A percentile compares a stretch with the other conserved stretches of the same genome.
Conservation (phyloP, 2,888 invertebrate genomes). For the Asteroscopus sphinx region DNA sequence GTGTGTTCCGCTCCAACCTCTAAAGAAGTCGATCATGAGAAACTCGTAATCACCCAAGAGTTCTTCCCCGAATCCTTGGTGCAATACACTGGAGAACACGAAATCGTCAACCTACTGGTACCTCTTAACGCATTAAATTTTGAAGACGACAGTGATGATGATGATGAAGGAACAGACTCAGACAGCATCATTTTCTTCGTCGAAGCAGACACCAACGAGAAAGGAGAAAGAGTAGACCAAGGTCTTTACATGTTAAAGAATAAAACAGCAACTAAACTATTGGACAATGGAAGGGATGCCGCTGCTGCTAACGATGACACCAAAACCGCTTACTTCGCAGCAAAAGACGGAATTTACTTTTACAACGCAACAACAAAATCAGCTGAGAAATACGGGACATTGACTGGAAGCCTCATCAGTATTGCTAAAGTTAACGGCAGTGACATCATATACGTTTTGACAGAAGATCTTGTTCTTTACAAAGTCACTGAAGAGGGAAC, state of each 20-base stretch:
- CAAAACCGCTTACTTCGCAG: slow-evolving; percentile 67
- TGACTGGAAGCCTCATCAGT: slow-evolving; percentile 68
- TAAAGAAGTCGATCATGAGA: slow-evolving; percentile 44
- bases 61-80: slow-evolving; percentile 60
- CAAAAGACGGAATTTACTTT: slow-evolving; percentile 70
- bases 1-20: slow-evolving; percentile 57
- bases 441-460: slow-evolving; percentile 72
- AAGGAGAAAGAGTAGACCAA: slow-evolving; percentile 57
- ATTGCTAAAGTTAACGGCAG: slow-evolving; percentile 68
- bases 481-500: slow-evolving; percentile 75
- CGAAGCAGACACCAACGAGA: slow-evolving; percentile 59
- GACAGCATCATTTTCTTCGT: slow-evolving; percentile 60
- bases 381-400: slow-evolving; percentile 71
- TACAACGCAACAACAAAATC: slow-evolving; percentile 60
- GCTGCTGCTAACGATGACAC: slow-evolving; percentile 63
- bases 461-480: slow-evolving; percentile 69
- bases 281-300: slow-evolving; percentile 67
- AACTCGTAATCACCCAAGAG: slow-evolving; percentile 50
- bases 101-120: slow-evolving; percentile 63
- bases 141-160: slow-evolving; percentile 50
- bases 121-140: slow-evolving; percentile 66
- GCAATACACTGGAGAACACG: slow-evolving; percentile 61
- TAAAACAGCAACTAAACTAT: slow-evolving; percentile 59
- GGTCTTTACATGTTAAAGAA: slow-evolving; percentile 65
- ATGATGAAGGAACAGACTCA: slow-evolving; percentile 24